Evolutionary conservation across 2,113 vertebrate species (phyloP), one percentile per base, ranked within the genome.

Genomic region (Tringa solitaria): DNA sequence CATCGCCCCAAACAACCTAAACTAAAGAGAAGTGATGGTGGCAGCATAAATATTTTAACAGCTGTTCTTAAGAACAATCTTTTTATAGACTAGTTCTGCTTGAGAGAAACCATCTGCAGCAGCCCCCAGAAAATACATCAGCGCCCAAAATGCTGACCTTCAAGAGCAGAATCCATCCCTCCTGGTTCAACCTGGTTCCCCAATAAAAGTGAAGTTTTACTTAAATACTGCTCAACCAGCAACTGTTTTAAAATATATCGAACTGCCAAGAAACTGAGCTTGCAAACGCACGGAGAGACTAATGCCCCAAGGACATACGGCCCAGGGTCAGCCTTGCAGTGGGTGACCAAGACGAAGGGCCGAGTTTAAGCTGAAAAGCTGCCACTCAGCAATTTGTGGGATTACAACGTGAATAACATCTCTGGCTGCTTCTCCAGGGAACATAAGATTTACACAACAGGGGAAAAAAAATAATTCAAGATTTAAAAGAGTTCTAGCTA

Each of bases 231-330:
- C 82, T 46, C 33, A 39, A 7, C 1, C 60, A 85, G 78, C 56
- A 65, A 60, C 27, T 9, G 48, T 4, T 1, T 7, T 19, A 8
- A 43, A 63, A 23, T 1, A 4, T 4, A 72, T 33, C 64, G 16
- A 30, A 54, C 3, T 24, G 7, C 21, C 32, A 3, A 30, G 59
- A 35, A 75, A 11, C 26, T 13, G 48, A 33, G 61, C 54, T 46
- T 12, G 76, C 73, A 77, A 61, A 63, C 6, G 22, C 23, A 14
- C 14, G 26, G 14, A 28, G 83, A 54, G 54, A 33, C 15, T 23
- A 16, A 41, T 43, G 37, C 27, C 70, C 14, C 5, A 14, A 33
- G 63, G 0, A 3, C 1, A 0, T 2, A 2, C 43, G 3, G n/a
- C 73, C 85, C 28, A 24, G 65, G 79, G 51, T 3, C 78, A 59